These are phyloP conservation scores for Rhagonycha fulva DNA, from an alignment of 2,888 invertebrate genomes.

Conservation along the genomic window DNA sequence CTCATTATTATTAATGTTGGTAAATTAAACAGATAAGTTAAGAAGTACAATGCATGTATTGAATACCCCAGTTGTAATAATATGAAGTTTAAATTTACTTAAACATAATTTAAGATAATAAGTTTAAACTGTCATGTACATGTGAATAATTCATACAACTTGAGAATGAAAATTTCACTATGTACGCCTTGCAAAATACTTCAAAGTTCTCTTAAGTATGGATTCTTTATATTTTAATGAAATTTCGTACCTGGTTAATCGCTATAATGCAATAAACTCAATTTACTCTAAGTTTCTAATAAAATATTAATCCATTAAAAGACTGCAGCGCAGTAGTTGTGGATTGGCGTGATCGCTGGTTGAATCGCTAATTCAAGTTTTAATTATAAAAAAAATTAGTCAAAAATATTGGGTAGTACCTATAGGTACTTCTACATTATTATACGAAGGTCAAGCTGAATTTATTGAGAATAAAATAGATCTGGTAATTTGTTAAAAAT, in stretches of 20 bases:
- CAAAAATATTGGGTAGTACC: no score
- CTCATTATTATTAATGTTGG: not conserved
- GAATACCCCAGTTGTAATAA: not conserved
- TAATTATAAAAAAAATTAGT: no score
- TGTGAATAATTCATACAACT: not conserved
- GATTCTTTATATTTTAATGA: not conserved
- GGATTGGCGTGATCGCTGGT: no score
- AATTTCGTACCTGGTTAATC: no score
- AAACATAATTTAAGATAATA: not conserved
- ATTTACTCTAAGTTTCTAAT: not conserved
- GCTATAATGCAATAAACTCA: not conserved
- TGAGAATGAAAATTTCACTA: not conserved
- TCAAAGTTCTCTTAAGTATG: not conserved
- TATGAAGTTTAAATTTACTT: not conserved
- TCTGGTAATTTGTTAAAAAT: no score
- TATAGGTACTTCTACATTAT: no score
- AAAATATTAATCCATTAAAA: not conserved
- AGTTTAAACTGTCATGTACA: not conserved
- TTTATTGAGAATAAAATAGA: no score
- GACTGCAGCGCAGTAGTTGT: no score
- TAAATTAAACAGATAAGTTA: not conserved
- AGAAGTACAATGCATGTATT: not conserved
- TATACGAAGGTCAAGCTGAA: no score
- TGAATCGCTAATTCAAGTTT: no score
- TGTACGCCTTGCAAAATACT: not conserved